A percentile compares a stretch with the other conserved stretches of the same genome.
Conservation (phyloP, 2,113 vertebrate genomes). For the Arvicanthis niloticus region DNA sequence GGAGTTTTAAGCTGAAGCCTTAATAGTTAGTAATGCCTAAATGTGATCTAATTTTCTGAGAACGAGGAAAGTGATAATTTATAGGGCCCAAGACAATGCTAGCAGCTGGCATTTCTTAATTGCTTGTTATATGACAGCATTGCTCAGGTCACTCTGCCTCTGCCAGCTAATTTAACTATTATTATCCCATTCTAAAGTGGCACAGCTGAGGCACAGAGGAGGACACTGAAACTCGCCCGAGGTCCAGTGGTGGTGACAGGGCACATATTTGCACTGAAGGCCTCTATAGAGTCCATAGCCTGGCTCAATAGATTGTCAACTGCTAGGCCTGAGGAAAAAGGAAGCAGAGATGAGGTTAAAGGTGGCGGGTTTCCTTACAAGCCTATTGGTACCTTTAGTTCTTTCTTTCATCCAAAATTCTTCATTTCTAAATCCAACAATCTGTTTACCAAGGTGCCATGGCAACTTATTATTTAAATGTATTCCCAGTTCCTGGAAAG, state of each 20-base stretch:
- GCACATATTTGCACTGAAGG: background rate
- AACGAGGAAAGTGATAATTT: conserved; percentile 42
- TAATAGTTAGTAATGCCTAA: conserved; percentile 8
- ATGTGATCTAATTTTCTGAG: conserved; percentile 65
- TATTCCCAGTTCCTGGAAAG: conserved; percentile 66
- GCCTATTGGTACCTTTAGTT: background rate
- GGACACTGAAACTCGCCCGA: background rate
- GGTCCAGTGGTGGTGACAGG: background rate
- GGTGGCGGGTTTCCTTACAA: background rate
- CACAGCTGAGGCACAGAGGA: background rate
- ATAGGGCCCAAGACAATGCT: background rate
- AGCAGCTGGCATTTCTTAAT: conserved; percentile 43
- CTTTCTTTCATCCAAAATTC: conserved; percentile 20
- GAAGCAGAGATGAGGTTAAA: background rate
- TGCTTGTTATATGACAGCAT: conserved; percentile 7
- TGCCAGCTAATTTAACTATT: background rate
- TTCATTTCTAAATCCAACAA: conserved; percentile 42
- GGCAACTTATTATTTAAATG: conserved; percentile 65
- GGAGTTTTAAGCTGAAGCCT: conserved; percentile 27
- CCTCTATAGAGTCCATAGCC: background rate
- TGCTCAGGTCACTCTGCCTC: background rate
- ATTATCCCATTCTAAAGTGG: background rate
- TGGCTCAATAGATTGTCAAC: background rate
- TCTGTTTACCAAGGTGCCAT: conserved; percentile 27
- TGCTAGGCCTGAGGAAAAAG: background rate